phyloP scores from a whole-genome alignment of 2,888 invertebrate genomes.

The Punctoribates punctum region DNA sequence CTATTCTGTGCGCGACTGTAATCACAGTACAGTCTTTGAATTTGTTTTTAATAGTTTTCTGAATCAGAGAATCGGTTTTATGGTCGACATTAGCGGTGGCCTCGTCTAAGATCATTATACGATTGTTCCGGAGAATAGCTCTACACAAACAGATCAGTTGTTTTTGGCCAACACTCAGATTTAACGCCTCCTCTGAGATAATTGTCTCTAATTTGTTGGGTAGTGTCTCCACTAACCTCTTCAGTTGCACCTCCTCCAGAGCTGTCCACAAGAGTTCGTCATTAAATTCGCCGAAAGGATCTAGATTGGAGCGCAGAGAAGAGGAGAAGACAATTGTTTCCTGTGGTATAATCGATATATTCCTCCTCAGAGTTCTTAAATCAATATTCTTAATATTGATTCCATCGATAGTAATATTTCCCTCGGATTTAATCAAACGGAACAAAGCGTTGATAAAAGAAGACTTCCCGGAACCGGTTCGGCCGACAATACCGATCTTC shows the following conservation, averaged over 20 bases:
- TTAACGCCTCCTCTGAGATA: slow-evolving; percentile 70
- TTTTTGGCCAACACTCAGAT: slow-evolving; percentile 84
- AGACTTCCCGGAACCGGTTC: slow-evolving; percentile 54
- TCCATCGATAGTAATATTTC: slow-evolving; percentile 55
- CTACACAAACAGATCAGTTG: slow-evolving; percentile 85
- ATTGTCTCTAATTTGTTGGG: slow-evolving; percentile 66
- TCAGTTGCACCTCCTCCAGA: slow-evolving; percentile 74
- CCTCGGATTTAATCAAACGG: slow-evolving; percentile 54
- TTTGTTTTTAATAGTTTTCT: slow-evolving; percentile 72
- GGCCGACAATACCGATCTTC: slow-evolving; percentile 62
- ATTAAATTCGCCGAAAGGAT: slow-evolving; percentile 75
- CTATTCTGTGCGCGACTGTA: slow-evolving; percentile 60
- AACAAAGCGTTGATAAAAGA: slow-evolving; percentile 56
- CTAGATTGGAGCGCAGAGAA: slow-evolving; percentile 78
- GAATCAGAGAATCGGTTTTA: slow-evolving; percentile 62
- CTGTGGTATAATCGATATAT: slow-evolving; percentile 58
- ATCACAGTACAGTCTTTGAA: slow-evolving; percentile 64
- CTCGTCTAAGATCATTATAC: slow-evolving; percentile 81
- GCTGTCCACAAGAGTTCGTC: slow-evolving; percentile 77
- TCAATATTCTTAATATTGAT: slow-evolving; percentile 60
- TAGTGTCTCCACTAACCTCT: slow-evolving; percentile 63
- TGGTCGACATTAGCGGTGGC: slow-evolving; percentile 91
- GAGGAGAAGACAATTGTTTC: slow-evolving; percentile 80
- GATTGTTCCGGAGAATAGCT: slow-evolving; percentile 77
- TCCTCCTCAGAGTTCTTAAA: slow-evolving; percentile 57